A percentile compares a stretch with the other conserved stretches of the same genome.
phyloP scores from a whole-genome alignment of 2,113 vertebrate species.

The Melanocharis versteri region DNA sequence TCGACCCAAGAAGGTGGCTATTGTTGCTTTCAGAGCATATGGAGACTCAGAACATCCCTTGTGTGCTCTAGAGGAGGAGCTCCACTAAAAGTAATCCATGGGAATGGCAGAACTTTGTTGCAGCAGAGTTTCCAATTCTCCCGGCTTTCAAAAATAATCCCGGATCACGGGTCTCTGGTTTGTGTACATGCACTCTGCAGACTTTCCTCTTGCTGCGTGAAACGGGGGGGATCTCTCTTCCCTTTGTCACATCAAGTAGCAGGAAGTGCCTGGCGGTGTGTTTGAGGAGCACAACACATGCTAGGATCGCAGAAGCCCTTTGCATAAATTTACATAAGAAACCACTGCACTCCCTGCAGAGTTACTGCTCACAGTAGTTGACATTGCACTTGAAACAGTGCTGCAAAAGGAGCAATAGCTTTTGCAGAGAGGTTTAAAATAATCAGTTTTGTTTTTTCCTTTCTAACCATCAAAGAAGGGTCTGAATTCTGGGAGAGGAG shows the following conservation, averaged over 20 bases:
- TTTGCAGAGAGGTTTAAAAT: constrained; percentile 49
- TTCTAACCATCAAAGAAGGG: constrained; percentile 34
- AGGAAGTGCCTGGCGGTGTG: constrained; percentile 26
- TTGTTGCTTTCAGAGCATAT: background rate
- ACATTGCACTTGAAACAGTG: constrained; percentile 46
- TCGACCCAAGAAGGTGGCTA: background rate
- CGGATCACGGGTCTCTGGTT: background rate
- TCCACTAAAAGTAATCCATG: background rate
- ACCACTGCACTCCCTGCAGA: constrained; percentile 52
- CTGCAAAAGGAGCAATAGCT: constrained; percentile 27
- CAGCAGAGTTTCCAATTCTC: background rate
- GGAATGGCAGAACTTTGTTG: background rate
- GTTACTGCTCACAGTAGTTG: constrained; percentile 53
- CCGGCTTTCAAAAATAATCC: background rate
- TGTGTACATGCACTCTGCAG: constrained; percentile 1
- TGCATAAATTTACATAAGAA: constrained; percentile 75
- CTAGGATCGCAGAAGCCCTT: constrained; percentile 42
- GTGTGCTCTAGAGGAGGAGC: background rate
- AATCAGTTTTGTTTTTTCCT: constrained; percentile 61
- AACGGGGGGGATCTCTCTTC: constrained; percentile 5
- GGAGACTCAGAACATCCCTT: background rate
- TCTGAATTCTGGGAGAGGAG: constrained; percentile 13
- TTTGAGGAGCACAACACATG: constrained; percentile 44
- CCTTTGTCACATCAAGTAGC: constrained; percentile 32
- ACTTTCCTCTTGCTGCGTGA: background rate